Percentiles rank a stretch among this genome's conserved stretches.
Conservation (phyloP, 1,140 invertebrate species). For the Notospermus geniculatus region DNA sequence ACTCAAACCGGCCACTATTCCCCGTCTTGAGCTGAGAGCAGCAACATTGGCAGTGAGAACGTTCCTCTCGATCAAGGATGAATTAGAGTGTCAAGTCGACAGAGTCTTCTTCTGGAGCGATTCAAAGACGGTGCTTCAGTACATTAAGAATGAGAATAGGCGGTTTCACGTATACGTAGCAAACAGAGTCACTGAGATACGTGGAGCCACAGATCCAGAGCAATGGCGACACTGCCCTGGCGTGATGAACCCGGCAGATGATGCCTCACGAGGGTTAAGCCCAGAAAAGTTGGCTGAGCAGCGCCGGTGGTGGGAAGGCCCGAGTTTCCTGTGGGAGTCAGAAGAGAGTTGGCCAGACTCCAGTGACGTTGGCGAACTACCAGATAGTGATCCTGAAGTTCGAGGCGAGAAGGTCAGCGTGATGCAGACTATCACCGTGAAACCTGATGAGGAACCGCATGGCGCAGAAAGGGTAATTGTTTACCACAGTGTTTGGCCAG, state of each 20-base stretch:
- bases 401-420: not conserved
- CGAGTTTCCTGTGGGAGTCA: not conserved
- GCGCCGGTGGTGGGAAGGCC: not conserved
- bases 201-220: not conserved
- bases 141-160: not conserved
- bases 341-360: not conserved
- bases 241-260: no score
- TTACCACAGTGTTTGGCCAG: not conserved
- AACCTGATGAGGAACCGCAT: no score
- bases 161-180: slow-evolving; percentile 1
- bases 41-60: slow-evolving; percentile 2
- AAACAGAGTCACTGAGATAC: slow-evolving; percentile 6
- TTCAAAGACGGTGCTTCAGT: slow-evolving; percentile 8
- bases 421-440: no score
- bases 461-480: not conserved
- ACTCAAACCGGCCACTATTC: slow-evolving; percentile 9
- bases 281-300: not conserved
- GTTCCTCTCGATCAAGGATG: not conserved
- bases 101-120: slow-evolving; percentile 14
- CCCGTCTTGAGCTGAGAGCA: slow-evolving; percentile 13
- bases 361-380: not conserved
- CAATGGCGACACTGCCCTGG: not conserved
- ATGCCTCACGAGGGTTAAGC: no score
- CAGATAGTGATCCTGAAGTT: not conserved
- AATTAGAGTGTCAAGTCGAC: slow-evolving; percentile 4